A percentile compares a stretch with the other conserved stretches of the same genome.
phyloP scores from a whole-genome alignment of 1,140 invertebrate species.

The Drosophila pallidifrons region DNA sequence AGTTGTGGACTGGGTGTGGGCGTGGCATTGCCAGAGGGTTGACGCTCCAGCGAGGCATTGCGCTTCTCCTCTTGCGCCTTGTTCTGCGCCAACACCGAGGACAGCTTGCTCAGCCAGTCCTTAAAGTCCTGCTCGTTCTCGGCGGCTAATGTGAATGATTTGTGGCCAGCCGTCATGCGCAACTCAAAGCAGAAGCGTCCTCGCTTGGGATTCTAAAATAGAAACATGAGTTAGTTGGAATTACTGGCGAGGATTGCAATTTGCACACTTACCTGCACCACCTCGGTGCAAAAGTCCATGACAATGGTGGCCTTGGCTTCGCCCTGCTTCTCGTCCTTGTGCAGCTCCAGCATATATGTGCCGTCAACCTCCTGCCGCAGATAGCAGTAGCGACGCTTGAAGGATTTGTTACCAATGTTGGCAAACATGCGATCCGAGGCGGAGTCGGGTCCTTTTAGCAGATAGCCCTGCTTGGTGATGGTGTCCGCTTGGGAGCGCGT shows the following conservation, averaged over 20 bases:
- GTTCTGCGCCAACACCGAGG: conserved; percentile 90
- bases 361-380: conserved; percentile 95
- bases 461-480: conserved; percentile 94
- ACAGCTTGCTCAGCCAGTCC: conserved; percentile 92
- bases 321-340: conserved; percentile 96
- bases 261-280: conserved; percentile 89
- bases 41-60: conserved; percentile 88
- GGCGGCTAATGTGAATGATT: conserved; percentile 93
- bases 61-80: conserved; percentile 90
- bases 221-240: background rate
- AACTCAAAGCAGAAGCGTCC: conserved; percentile 95
- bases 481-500: conserved; percentile 88
- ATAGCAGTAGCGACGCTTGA: conserved; percentile 95
- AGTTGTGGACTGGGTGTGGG: conserved; percentile 67
- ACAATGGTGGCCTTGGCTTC: conserved; percentile 96
- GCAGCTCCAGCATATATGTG: conserved; percentile 95
- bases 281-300: conserved; percentile 96
- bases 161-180: conserved; percentile 92
- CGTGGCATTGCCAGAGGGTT: conserved; percentile 74
- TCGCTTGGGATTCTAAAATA: conserved; percentile 91
- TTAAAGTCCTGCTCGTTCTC: conserved; percentile 94
- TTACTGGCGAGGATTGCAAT: background rate
- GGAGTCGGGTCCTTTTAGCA: conserved; percentile 95
- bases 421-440: conserved; percentile 93
- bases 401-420: conserved; percentile 94